phyloP scores from a whole-genome alignment of 2,888 invertebrate species.

The Cephus rjabovi region DNA sequence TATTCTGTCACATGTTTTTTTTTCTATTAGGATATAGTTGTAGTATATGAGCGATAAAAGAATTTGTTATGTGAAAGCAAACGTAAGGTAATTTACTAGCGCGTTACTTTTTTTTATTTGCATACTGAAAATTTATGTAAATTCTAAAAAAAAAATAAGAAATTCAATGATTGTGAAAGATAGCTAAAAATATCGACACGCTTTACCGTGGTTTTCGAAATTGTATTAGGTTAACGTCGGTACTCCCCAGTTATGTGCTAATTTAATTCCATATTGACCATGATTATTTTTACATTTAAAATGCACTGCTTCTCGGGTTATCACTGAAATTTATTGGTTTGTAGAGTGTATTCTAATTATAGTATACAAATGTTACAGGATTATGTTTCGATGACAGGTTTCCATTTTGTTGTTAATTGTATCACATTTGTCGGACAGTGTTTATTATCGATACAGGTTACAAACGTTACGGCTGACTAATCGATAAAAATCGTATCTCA shows the following conservation, averaged over 20 bases:
- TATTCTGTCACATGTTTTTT: neutral
- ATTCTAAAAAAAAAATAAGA: neutral
- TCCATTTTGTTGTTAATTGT: neutral
- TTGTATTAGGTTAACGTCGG: neutral
- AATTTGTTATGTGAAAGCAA: neutral
- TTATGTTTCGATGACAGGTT: neutral
- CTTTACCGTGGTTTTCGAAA: neutral
- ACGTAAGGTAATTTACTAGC: neutral
- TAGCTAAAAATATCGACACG: neutral
- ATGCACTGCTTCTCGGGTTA: neutral
- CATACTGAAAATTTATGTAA: neutral
- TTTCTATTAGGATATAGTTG: neutral
- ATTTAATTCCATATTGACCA: neutral
- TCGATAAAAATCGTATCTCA: slow-evolving; percentile 2
- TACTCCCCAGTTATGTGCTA: neutral
- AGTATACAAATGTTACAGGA: neutral
- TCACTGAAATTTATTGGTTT: neutral
- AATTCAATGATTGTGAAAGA: neutral
- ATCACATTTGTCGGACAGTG: neutral
- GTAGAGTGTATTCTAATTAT: neutral
- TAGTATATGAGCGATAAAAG: neutral
- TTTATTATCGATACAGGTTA: neutral
- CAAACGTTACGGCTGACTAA: neutral
- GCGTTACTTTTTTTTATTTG: neutral
- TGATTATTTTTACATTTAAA: neutral